Conservation (phyloP, 2,888 invertebrate species). For the Mythimna pallens region DNA sequence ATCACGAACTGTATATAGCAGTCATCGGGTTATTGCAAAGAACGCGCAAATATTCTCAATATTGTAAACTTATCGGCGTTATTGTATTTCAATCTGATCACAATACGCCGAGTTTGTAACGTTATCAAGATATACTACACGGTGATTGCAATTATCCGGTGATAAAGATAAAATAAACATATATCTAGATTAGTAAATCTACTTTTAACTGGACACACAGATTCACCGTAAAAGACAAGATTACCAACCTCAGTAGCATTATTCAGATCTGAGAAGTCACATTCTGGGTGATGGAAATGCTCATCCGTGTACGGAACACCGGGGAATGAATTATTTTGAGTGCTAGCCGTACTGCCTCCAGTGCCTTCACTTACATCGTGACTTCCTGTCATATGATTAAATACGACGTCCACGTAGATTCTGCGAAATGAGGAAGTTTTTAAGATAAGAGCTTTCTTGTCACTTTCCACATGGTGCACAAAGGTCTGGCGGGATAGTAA, state of each 20-base stretch:
- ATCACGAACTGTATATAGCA: background rate
- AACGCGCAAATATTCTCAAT: no score
- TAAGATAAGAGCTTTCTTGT: background rate
- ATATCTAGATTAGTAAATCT: background rate
- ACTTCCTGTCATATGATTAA: constrained; percentile 94
- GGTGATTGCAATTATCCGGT: no score
- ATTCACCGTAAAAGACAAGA: background rate
- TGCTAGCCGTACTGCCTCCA: constrained; percentile 90
- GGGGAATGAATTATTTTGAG: constrained; percentile 84
- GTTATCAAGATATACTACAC: no score
- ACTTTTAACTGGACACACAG: no score
- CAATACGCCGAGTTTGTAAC: no score
- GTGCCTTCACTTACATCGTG: constrained; percentile 88
- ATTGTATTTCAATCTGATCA: no score
- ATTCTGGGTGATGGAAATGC: constrained; percentile 90
- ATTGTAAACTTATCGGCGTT: no score
- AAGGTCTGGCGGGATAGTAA: background rate
- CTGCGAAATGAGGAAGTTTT: constrained; percentile 71
- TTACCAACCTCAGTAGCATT: constrained; percentile 87
- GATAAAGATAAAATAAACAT: background rate
- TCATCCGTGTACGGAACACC: constrained; percentile 89
- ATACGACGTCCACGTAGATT: constrained; percentile 93
- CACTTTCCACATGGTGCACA: background rate
- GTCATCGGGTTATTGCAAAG: no score
- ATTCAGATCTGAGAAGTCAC: constrained; percentile 83